Conservation (phyloP, 1,140 invertebrate species). For the Temnothorax curvispinosus region DNA sequence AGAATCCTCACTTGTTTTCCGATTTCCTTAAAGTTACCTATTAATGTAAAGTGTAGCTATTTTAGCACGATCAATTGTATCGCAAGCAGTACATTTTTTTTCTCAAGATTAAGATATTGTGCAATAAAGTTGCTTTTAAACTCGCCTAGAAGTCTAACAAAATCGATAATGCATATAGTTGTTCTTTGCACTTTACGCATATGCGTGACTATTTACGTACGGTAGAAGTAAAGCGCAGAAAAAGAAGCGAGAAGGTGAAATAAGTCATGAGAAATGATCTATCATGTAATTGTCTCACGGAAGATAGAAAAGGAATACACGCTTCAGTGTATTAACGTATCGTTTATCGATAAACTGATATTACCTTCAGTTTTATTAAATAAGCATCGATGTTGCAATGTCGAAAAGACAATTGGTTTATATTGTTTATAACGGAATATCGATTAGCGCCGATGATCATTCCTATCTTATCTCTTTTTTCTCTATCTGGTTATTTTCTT, state of each 20-base stretch:
- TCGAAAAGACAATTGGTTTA: neutral
- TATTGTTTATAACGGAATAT: neutral
- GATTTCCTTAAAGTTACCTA: neutral
- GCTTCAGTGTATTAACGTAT: neutral
- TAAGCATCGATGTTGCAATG: neutral
- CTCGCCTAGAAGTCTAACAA: neutral
- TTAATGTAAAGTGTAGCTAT: conserved; percentile 7
- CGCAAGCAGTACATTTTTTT: neutral
- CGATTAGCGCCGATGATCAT: neutral
- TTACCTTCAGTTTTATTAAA: neutral
- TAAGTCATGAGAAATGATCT: conserved; percentile 56
- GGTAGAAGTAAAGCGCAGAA: neutral
- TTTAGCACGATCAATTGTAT: conserved; percentile 14
- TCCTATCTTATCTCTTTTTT: neutral
- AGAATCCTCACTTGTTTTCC: neutral
- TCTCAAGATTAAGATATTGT: conserved; percentile 1
- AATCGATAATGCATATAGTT: conserved; percentile 28
- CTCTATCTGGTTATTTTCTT: neutral
- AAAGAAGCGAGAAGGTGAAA: neutral
- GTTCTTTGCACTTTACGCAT: conserved; percentile 31
- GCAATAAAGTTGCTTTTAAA: conserved; percentile 19
- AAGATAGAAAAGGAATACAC: neutral
- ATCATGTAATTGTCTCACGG: neutral
- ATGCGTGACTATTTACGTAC: conserved; percentile 2
- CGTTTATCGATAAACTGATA: conserved; percentile 29